Conservation (phyloP, 2,797 vertebrate genomes). For the Microhierax caerulescens region DNA sequence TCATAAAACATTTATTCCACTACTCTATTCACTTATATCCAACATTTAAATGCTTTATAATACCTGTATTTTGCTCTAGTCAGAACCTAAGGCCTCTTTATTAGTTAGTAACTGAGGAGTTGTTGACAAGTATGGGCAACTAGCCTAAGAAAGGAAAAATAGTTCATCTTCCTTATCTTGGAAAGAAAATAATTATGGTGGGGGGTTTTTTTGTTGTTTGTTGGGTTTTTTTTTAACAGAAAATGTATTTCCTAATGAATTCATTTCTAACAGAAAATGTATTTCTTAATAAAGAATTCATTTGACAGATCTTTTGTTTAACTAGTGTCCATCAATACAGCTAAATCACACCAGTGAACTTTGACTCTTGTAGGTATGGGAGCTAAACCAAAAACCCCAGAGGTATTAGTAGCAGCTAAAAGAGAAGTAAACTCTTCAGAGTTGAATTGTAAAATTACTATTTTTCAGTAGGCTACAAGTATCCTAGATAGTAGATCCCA, state of each 20-base stretch:
- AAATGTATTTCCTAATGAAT: not conserved
- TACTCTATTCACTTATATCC: not conserved
- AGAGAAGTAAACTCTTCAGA: not conserved
- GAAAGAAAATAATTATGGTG: not conserved
- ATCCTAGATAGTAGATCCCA: not conserved
- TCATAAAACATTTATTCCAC: not conserved
- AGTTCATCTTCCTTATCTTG: not conserved
- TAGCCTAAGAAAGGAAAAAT: not conserved
- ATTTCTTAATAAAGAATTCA: not conserved
- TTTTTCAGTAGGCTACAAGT: not conserved
- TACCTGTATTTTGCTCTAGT: not conserved
- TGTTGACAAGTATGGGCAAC: not conserved
- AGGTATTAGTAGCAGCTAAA: not conserved
- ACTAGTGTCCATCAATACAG: not conserved
- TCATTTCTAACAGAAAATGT: not conserved
- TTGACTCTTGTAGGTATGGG: not conserved
- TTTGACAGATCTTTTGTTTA: not conserved
- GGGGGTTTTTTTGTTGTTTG: too few species aligned
- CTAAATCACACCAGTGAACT: not conserved
- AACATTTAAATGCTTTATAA: constrained; percentile 8
- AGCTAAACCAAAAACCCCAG: not conserved
- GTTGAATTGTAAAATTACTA: not conserved
- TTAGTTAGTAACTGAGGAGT: not conserved
- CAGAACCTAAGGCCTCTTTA: not conserved
- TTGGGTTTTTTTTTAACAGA: not conserved